Percentiles rank a stretch among this genome's conserved stretches.
Conservation (phyloP, 1,140 invertebrate species). For the Scylla paramamosain region DNA sequence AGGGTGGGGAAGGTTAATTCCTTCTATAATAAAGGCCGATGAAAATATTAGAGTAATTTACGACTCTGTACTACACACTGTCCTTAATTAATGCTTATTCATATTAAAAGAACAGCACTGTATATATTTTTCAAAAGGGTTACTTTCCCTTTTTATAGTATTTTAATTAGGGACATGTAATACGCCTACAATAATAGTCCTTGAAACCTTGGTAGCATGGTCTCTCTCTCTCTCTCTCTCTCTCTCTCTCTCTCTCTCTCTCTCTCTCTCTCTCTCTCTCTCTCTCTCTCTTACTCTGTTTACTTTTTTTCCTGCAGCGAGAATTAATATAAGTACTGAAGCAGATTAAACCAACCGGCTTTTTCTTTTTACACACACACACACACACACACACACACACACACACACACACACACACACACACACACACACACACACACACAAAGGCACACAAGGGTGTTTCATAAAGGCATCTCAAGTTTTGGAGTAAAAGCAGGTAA, state of each 20-base stretch:
- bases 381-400: too few species aligned
- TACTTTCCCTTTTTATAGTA: neutral
- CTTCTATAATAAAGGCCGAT: neutral
- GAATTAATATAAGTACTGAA: too few species aligned
- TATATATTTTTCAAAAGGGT: neutral
- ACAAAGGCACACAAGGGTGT: neutral
- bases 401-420: too few species aligned
- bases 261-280: too few species aligned
- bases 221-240: too few species aligned
- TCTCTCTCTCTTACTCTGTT: too few species aligned
- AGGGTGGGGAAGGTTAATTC: neutral
- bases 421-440: neutral
- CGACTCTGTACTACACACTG: neutral
- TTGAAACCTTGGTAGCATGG: neutral
- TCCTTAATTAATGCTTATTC: neutral
- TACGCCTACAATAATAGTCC: neutral
- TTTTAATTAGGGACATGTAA: conserved; percentile 2
- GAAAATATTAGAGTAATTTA: neutral
- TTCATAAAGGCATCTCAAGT: neutral
- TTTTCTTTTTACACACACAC: too few species aligned
- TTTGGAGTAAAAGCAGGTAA: neutral
- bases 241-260: too few species aligned
- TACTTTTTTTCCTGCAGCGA: too few species aligned
- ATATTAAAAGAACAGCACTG: neutral
- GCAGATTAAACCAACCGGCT: too few species aligned